Percentiles rank a stretch among this genome's conserved stretches.
Evolutionary conservation across 2,797 vertebrate species (phyloP).

Genomic region (Mus minutoides): DNA sequence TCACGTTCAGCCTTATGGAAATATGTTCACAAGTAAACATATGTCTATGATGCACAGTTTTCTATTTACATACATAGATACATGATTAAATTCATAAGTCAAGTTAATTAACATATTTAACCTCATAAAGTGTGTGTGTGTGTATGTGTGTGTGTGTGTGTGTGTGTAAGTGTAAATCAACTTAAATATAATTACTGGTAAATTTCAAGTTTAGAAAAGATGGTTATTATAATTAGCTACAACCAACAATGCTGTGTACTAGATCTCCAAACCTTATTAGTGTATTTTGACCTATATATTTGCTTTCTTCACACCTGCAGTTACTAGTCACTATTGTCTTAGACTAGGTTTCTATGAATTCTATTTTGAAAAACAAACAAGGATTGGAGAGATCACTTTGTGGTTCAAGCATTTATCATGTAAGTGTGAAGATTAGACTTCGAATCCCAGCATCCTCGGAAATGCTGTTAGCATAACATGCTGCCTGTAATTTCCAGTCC

Average conservation of each 20-base stretch:
- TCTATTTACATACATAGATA: not conserved
- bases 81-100: not conserved
- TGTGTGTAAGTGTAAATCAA: not conserved
- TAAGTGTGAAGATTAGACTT: not conserved
- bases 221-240: not conserved
- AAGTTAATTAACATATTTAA: not conserved
- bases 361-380: not conserved
- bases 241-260: too few species aligned
- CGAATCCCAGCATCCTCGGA: not conserved
- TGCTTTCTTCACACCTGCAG: not conserved
- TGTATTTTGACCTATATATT: not conserved
- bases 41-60: not conserved
- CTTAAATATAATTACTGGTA: not conserved
- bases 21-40: not conserved
- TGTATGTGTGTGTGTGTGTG: not conserved
- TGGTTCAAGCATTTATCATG: too few species aligned
- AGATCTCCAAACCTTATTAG: not conserved
- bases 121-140: not conserved
- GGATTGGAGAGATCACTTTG: not conserved
- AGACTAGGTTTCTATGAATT: not conserved
- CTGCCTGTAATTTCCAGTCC: not conserved
- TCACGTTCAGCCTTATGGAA: not conserved
- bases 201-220: not conserved
- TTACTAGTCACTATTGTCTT: not conserved
- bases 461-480: not conserved